phyloP scores from a whole-genome alignment of 2,888 invertebrate species.

The Apotomis turbidana region DNA sequence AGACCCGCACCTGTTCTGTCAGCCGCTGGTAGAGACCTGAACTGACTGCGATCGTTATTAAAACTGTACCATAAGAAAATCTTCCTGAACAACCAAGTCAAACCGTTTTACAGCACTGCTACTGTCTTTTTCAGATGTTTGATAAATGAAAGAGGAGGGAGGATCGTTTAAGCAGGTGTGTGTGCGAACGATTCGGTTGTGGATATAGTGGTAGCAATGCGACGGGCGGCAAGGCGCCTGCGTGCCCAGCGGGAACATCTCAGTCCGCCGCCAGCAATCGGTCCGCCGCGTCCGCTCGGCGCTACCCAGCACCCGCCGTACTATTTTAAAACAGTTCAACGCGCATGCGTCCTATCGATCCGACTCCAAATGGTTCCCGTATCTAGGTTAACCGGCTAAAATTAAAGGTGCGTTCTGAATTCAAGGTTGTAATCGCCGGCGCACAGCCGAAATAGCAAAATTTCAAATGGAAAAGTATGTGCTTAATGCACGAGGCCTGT shows the following conservation, averaged over 20 bases:
- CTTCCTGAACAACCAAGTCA: neutral
- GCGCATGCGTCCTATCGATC: constrained; percentile 80
- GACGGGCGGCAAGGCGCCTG: constrained; percentile 51
- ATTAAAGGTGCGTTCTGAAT: constrained; percentile 82
- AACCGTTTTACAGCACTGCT: neutral
- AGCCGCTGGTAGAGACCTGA: constrained; percentile 20
- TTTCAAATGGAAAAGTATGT: constrained; percentile 68
- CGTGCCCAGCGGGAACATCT: constrained; percentile 48
- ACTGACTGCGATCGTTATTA: constrained; percentile 33
- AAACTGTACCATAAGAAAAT: constrained; percentile 3
- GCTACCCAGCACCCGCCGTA: constrained; percentile 62
- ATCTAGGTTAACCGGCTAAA: constrained; percentile 84
- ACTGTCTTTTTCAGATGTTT: constrained; percentile 42
- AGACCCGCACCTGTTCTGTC: constrained; percentile 28
- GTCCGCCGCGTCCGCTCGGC: constrained; percentile 57
- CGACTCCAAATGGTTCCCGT: constrained; percentile 72
- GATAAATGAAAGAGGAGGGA: constrained; percentile 45
- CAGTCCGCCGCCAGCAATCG: constrained; percentile 64
- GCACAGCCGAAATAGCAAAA: constrained; percentile 76
- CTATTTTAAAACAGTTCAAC: constrained; percentile 66
- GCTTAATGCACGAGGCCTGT: constrained; percentile 62
- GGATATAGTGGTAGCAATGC: constrained; percentile 41
- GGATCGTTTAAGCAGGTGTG: constrained; percentile 51
- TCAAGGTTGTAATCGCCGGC: constrained; percentile 81
- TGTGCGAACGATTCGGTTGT: constrained; percentile 48